Conservation (phyloP, 2,113 vertebrate genomes). For the Herpetotheres cachinnans region DNA sequence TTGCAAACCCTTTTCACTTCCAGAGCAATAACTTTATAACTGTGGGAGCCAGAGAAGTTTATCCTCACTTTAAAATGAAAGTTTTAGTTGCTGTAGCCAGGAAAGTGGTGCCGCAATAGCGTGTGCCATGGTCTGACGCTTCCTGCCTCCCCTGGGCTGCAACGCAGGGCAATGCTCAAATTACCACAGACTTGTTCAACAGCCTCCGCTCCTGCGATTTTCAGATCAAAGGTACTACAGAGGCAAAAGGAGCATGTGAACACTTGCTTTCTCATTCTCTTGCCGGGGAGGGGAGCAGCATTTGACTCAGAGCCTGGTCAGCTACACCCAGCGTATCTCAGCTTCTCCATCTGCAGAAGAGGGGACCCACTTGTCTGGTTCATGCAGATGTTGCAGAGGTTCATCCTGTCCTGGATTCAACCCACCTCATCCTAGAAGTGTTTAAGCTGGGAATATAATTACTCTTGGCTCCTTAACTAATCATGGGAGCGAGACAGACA, state of each 20-base stretch:
- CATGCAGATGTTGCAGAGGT: not conserved
- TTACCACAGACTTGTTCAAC: not conserved
- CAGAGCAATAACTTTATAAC: not conserved
- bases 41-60: not conserved
- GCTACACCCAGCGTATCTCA: not conserved
- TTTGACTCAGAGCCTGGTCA: constrained; percentile 25
- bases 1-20: not conserved
- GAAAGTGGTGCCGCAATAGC: rapidly evolving
- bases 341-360: not conserved
- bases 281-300: not conserved
- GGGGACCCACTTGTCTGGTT: not conserved
- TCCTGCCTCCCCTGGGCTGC: not conserved
- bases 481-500: not conserved
- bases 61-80: not conserved
- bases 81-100: not conserved
- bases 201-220: not conserved
- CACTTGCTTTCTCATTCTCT: not conserved
- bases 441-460: not conserved
- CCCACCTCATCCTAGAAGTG: not conserved
- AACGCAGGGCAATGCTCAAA: not conserved
- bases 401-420: not conserved
- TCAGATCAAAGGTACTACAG: constrained; percentile 34
- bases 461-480: not conserved
- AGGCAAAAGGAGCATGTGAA: constrained; percentile 37
- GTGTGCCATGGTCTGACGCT: not conserved